phyloP scores from a whole-genome alignment of 2,113 vertebrate species.

The Motacilla alba region DNA sequence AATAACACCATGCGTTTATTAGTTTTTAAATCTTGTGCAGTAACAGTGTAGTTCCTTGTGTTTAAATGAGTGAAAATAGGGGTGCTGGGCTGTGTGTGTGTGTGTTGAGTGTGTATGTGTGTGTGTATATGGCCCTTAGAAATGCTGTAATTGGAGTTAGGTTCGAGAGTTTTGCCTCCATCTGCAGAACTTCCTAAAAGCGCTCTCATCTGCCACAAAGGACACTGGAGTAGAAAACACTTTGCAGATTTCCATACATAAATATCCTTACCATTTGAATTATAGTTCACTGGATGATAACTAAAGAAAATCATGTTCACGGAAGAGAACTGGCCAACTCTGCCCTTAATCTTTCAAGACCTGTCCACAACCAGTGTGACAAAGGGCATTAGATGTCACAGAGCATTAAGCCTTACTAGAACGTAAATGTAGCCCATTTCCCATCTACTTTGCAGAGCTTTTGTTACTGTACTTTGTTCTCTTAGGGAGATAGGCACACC shows the following conservation, averaged over 20 bases:
- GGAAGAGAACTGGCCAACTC: conserved; percentile 40
- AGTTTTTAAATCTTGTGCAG: conserved; percentile 72
- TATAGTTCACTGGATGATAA: conserved; percentile 4
- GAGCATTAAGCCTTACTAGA: conserved; percentile 49
- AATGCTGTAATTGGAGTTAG: conserved; percentile 75
- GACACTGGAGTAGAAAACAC: conserved; percentile 23
- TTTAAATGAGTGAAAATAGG: conserved; percentile 67
- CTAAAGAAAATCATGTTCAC: not conserved
- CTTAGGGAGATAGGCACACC: conserved; percentile 41
- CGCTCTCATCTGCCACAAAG: conserved; percentile 45
- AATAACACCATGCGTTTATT: conserved; percentile 53
- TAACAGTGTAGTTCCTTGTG: conserved; percentile 71
- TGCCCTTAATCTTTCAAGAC: conserved; percentile 55
- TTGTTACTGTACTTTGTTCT: conserved; percentile 11
- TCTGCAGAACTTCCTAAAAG: conserved; percentile 61
- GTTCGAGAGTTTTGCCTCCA: conserved; percentile 70
- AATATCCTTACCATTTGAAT: conserved; percentile 2
- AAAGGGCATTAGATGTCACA: conserved; percentile 23
- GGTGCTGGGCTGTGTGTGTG: conserved; percentile 57
- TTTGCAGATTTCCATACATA: conserved; percentile 26
- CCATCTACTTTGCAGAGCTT: conserved; percentile 9
- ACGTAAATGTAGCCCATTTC: conserved; percentile 16
- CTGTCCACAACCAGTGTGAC: not conserved
- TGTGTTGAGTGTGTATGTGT: conserved; percentile 55
- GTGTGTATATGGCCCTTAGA: conserved; percentile 70